Base-by-base conservation (phyloP, 2,797 vertebrate genomes). In the Sphenopsis melanotis region DNA sequence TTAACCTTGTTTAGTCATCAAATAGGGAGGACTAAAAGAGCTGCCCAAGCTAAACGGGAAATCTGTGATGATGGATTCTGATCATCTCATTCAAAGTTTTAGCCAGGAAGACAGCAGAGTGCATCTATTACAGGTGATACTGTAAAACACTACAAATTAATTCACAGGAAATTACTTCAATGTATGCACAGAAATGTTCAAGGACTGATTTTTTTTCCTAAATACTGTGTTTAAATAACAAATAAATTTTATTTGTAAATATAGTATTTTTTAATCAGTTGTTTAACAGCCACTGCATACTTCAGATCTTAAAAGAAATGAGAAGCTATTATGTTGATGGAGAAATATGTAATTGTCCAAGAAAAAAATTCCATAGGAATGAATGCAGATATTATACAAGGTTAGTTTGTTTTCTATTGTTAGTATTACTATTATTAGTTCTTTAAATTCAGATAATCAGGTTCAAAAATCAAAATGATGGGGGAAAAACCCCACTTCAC, bases 41-140 rank as follows among this genome's bases (percentile, higher is more conserved):
- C 6, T 88, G 3, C 7, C 10, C 2, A 17, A 82, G 11, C 5
- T 59, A 60, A 64, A 42, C 1, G 11, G 4, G 17, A 70, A 70
- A 29, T 20, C 5, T 21, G 5, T 49, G 21, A 46, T 44, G 23
- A 53, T 32, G 27, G 57, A 42, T 49, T 16, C 12, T 32, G 3
- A 3, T 57, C 0, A 69, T 49, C 39, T 82, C 3, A 50, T 77
- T 74, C 15, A 61, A 32, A 34, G 10, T 37, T 63, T 85, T 52
- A 64, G 0, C 5, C 27, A 59, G 68, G 39, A 83, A 59, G 11
- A 39, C 3, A 64, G 14, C 13, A 37, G 15, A 64, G 16, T 10
- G 1, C 0, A 2, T 46, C n/a, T 81, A 23, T 36, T 74, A 18
- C 11, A 34, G 3, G 2, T 57, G 24, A 41, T 68, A 24, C 5